Percentiles rank a stretch among this genome's conserved stretches.
phyloP scores from a whole-genome alignment of 2,113 vertebrate species.

The Excalfactoria chinensis region DNA sequence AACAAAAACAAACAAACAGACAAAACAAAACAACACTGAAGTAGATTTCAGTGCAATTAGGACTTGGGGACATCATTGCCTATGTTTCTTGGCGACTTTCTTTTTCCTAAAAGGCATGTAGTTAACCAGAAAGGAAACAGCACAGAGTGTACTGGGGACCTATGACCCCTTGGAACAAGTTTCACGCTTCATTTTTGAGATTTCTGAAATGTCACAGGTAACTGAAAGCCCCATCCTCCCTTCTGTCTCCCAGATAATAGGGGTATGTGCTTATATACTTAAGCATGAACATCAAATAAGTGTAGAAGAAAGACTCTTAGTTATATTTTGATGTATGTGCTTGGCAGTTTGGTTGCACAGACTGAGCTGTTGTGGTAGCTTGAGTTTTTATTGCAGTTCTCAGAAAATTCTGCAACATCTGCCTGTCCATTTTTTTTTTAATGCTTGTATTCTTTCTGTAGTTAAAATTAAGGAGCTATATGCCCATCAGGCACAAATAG shows the following conservation, averaged over 20 bases:
- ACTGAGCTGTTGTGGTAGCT: background rate
- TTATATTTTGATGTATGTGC: background rate
- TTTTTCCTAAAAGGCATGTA: background rate
- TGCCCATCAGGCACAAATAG: slow-evolving; percentile 55
- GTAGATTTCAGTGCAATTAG: too few species aligned
- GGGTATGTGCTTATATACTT: background rate
- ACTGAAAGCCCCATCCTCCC: background rate
- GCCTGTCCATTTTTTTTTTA: background rate
- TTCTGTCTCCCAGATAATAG: background rate
- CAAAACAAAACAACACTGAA: too few species aligned
- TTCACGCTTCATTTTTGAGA: background rate
- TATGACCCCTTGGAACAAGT: background rate
- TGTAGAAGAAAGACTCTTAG: background rate
- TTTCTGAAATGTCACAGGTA: background rate
- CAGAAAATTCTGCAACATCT: slow-evolving; percentile 37
- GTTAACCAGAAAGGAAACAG: background rate
- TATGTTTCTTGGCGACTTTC: background rate
- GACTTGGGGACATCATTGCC: background rate
- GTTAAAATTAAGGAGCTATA: slow-evolving; percentile 42
- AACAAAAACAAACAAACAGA: too few species aligned
- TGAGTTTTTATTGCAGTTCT: background rate
- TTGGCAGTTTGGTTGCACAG: background rate
- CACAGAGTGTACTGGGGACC: background rate
- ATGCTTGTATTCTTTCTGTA: background rate
- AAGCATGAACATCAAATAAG: background rate